Percentiles rank a stretch among this genome's conserved stretches.
These are phyloP conservation scores for Chloroceryle aenea DNA, from an alignment of 2,113 vertebrate genomes.

Conservation along the genomic window DNA sequence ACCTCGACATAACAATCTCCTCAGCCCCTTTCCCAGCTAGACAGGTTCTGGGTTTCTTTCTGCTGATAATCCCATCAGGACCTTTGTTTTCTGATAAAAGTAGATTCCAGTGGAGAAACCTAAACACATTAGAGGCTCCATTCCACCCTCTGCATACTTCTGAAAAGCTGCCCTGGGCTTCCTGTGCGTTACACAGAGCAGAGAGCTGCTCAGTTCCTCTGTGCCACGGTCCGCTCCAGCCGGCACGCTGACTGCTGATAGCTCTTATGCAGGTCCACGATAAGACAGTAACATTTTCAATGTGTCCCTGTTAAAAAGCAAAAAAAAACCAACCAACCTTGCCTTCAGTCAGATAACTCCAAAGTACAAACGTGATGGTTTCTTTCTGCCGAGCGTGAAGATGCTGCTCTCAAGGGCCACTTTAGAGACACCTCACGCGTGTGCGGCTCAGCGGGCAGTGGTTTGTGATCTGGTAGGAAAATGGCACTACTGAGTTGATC, in stretches of 20 bases:
- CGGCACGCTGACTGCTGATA: conserved; percentile 69
- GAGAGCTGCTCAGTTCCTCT: conserved; percentile 35
- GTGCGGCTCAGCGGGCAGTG: background rate
- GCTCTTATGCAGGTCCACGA: conserved; percentile 73
- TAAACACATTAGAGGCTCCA: conserved; percentile 75
- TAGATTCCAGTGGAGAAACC: conserved; percentile 79
- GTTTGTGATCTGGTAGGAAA: background rate
- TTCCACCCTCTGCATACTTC: conserved; percentile 45
- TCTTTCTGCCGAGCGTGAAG: background rate
- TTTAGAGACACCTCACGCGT: fast-evolving
- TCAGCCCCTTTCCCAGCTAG: background rate
- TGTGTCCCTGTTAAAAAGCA: conserved; percentile 14
- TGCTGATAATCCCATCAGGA: conserved; percentile 75
- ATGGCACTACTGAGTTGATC: fast-evolving
- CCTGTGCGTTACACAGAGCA: conserved; percentile 79
- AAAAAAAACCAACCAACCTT: background rate
- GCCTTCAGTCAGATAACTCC: background rate
- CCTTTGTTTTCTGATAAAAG: conserved; percentile 73
- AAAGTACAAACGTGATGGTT: fast-evolving
- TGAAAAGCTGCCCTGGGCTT: conserved; percentile 47
- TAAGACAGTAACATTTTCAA: conserved; percentile 79
- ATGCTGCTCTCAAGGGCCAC: background rate
- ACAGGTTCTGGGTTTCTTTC: conserved; percentile 74
- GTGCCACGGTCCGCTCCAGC: conserved; percentile 26
- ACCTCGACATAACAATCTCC: background rate